Evolutionary conservation across 37 sponge, comb jelly and placozoan species (phyloP), one percentile per base, ranked within the genome.

Genomic region (Diacarnus erythraeanus): DNA sequence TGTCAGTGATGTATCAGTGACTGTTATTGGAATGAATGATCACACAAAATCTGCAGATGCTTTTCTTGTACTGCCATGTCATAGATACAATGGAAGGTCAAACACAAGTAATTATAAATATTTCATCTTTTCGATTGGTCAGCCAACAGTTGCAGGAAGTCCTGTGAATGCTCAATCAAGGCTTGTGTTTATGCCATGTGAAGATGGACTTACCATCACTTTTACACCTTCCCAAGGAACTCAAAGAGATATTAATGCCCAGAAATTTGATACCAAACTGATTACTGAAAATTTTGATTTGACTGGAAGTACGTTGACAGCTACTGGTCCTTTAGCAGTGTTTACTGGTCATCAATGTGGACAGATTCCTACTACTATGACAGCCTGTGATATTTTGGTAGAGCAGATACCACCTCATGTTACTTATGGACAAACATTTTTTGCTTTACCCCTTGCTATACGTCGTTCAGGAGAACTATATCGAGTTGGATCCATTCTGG

Each of bases 331-430:
- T 1, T 64, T 87, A 6, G 34, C 80, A 21, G 72, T 80, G 3
- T 71, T 80, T 22, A 35, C 61, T 59, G 80, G 89, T 22, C 84
- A 88, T 59, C 60, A 63, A 22, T 88, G 89, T 83, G 84, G 71
- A n/a, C 65, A 66, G 17, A 67, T 83, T n/a, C 84, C 89, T 23
- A 42, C 12, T 25, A 44, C 1, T 15, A 37, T 57, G 27, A 69
- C 84, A n/a, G 64, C 77, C 36, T 88, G 89, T 78, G 84, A 88
- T 63, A 79, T 78, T 42, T 57, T 88, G 15, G 59, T 88, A 10
- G 89, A 88, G 51, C 89, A 88, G 40, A 42, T 88, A 6, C 89
- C 89, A 26, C 74, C 79, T 31, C 40, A 51, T 29, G 57, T 39
- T 10, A 57, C 43, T 23, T 77, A 51, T 36, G 88, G 88, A 10